Evolutionary conservation across 1,140 invertebrate species (phyloP).

Genomic region (Drosophila bipectinata): DNA sequence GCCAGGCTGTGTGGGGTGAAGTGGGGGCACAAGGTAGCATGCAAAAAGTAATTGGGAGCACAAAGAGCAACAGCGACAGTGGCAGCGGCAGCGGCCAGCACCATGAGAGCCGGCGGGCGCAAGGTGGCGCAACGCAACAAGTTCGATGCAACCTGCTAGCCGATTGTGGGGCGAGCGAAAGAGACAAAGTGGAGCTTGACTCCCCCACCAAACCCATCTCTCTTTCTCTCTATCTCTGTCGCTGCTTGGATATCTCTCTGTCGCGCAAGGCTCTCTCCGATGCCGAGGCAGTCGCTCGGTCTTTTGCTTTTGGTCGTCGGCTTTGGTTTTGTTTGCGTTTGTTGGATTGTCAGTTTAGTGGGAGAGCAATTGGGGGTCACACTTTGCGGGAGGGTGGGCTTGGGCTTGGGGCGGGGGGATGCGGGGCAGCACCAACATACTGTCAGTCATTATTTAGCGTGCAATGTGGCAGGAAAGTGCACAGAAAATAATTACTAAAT

Average conservation of each 20-base stretch:
- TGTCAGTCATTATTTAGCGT: conserved; percentile 81
- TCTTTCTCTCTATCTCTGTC: conserved; percentile 3
- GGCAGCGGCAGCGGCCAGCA: conserved; percentile 26
- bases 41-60: conserved; percentile 80
- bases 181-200: conserved; percentile 1
- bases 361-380: conserved; percentile 78
- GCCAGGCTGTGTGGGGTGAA: conserved; percentile 58
- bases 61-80: conserved; percentile 65
- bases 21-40: conserved; percentile 78
- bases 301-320: conserved; percentile 20
- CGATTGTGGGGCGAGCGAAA: conserved; percentile 4
- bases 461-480: conserved; percentile 45
- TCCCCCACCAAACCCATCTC: conserved; percentile 8
- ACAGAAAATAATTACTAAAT: conserved; percentile 9
- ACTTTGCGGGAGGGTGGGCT: conserved; percentile 5
- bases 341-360: conserved; percentile 70
- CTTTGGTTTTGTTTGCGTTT: conserved; percentile 66
- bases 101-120: conserved; percentile 43
- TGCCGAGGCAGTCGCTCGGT: not conserved
- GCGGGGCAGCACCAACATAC: conserved; percentile 66
- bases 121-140: conserved; percentile 74
- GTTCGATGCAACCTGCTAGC: conserved; percentile 75
- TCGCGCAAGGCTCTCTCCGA: not conserved
- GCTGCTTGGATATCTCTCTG: conserved; percentile 9
- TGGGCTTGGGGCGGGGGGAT: conserved; percentile 4